These are phyloP conservation scores for Propsilocerus akamusi DNA, from an alignment of 1,140 invertebrate genomes.

Conservation along the genomic window DNA sequence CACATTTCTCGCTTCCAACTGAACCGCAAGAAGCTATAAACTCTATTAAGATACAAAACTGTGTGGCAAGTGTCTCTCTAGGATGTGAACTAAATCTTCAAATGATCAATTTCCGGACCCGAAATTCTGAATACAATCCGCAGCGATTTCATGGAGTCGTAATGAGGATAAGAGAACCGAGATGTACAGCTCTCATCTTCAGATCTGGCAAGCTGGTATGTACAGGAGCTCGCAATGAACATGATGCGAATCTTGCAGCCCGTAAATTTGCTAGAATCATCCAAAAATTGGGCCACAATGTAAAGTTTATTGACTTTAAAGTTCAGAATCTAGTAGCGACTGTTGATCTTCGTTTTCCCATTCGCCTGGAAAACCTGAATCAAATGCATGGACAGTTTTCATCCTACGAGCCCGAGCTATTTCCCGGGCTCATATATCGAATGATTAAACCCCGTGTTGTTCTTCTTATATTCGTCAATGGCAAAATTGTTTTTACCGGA, in stretches of 20 bases:
- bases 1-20: constrained; percentile 6
- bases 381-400: constrained; percentile 91
- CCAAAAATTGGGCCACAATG: constrained; percentile 92
- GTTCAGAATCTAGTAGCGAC: constrained; percentile 99
- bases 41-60: constrained; percentile 38
- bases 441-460: constrained; percentile 94
- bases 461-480: constrained; percentile 92
- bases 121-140: constrained; percentile 99
- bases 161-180: constrained; percentile 91
- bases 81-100: constrained; percentile 71
- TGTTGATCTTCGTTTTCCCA: constrained; percentile 94
- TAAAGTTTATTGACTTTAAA: constrained; percentile 93
- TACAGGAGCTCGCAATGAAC: constrained; percentile 93
- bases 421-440: constrained; percentile 93
- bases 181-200: constrained; percentile 95
- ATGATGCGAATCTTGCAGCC: constrained; percentile 79
- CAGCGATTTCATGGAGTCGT: constrained; percentile 95
- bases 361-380: constrained; percentile 87
- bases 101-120: constrained; percentile 85
- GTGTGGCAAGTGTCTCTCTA: constrained; percentile 88
- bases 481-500: constrained; percentile 92
- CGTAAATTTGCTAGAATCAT: constrained; percentile 97
- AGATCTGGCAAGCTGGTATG: constrained; percentile 97
- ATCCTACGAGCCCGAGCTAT: constrained; percentile 80
- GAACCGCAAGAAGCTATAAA: constrained; percentile 22